Conservation (phyloP, 2,113 vertebrate genomes). For the Gracilinanus agilis region DNA sequence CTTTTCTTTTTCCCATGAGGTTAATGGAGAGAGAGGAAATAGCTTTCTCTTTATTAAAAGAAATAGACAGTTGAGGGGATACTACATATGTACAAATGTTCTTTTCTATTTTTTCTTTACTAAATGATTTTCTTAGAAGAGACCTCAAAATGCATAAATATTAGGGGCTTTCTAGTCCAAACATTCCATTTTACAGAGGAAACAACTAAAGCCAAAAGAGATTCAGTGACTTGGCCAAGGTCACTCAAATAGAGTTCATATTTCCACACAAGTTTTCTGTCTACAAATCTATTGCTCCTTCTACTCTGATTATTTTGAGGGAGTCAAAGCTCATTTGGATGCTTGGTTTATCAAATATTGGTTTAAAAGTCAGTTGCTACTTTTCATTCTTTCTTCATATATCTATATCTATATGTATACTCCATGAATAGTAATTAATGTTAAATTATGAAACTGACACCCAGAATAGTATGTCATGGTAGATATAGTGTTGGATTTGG, state of each 20-base stretch:
- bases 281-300: background rate
- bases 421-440: background rate
- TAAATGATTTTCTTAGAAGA: background rate
- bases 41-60: background rate
- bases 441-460: background rate
- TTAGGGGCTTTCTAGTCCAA: too few species aligned
- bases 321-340: background rate
- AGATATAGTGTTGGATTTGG: fast-evolving
- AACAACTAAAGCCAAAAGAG: too few species aligned
- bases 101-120: background rate
- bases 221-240: too few species aligned
- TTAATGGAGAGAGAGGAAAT: background rate
- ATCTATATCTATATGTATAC: background rate
- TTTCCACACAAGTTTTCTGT: background rate
- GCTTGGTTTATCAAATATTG: background rate
- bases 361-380: background rate
- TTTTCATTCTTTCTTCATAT: background rate
- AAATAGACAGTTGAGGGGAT: background rate
- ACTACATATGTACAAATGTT: background rate
- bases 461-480: background rate
- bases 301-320: background rate
- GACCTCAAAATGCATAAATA: background rate
- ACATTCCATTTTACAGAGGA: too few species aligned
- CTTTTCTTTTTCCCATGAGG: background rate
- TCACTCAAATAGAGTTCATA: background rate